These are phyloP conservation scores for Euphydryas editha DNA, from an alignment of 2,888 invertebrate genomes.

Conservation along the genomic window DNA sequence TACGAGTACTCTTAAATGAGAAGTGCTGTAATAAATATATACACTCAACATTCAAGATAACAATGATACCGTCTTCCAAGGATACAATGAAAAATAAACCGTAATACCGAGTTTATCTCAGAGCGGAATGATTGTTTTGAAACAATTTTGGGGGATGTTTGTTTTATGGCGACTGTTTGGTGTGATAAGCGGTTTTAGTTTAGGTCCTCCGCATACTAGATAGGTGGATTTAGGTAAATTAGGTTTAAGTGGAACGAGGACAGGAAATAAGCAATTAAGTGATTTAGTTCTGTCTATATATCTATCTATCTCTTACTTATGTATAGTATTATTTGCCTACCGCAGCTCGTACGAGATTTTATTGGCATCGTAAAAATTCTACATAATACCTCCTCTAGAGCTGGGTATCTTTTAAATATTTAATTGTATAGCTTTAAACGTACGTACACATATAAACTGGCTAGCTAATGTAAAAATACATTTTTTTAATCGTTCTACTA, in stretches of 20 bases:
- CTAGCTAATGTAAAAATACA: too few relatives aligned
- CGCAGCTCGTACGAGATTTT: too few relatives aligned
- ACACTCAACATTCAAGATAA: conserved; percentile 15
- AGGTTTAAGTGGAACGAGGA: conserved; percentile 13
- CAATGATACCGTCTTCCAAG: conserved; percentile 20
- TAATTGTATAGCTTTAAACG: too few relatives aligned
- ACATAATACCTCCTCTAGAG: too few relatives aligned
- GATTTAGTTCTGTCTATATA: not conserved
- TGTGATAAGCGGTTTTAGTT: conserved; percentile 35
- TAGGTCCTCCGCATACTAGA: conserved; percentile 24
- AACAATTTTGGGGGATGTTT: conserved; percentile 33
- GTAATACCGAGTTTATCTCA: conserved; percentile 32
- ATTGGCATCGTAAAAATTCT: too few relatives aligned
- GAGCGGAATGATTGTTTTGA: conserved; percentile 33
- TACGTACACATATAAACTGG: too few relatives aligned
- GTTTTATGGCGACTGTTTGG: conserved; percentile 30
- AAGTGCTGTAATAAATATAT: conserved; percentile 10
- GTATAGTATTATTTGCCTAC: not conserved
- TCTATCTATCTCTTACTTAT: not conserved
- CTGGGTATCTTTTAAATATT: too few relatives aligned
- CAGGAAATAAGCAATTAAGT: not conserved
- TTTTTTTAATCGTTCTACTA: too few relatives aligned
- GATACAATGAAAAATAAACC: conserved; percentile 34
- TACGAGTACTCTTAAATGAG: conserved; percentile 2
- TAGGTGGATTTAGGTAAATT: conserved; percentile 27